Evolutionary conservation across 1,140 invertebrate genomes (phyloP).

Genomic region (Drosophila orosa): DNA sequence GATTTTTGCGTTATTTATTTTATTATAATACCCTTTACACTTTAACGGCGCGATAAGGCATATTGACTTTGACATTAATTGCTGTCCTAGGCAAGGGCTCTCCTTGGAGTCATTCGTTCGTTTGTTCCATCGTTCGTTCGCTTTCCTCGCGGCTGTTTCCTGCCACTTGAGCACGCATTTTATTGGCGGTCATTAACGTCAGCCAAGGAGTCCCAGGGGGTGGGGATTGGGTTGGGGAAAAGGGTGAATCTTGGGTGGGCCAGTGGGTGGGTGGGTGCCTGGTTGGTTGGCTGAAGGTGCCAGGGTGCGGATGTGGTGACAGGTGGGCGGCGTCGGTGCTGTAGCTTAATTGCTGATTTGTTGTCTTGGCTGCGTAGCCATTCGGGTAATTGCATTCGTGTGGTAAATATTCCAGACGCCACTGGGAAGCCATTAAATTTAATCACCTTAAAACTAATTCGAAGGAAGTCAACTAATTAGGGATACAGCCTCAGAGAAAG

Average conservation of each 20-base stretch:
- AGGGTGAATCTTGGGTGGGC: slow-evolving; percentile 7
- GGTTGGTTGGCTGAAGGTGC: background rate
- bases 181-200: slow-evolving; percentile 82
- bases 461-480: slow-evolving; percentile 36
- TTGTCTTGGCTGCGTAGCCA: slow-evolving; percentile 51
- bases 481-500: background rate
- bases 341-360: slow-evolving; percentile 63
- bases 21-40: slow-evolving; percentile 81
- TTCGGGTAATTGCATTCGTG: slow-evolving; percentile 60
- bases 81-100: slow-evolving; percentile 32
- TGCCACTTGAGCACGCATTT: slow-evolving; percentile 79
- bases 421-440: slow-evolving; percentile 52
- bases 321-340: slow-evolving; percentile 36
- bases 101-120: slow-evolving; percentile 21
- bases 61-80: slow-evolving; percentile 82
- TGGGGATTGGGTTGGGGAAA: background rate
- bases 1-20: slow-evolving; percentile 82
- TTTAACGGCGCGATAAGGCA: slow-evolving; percentile 80
- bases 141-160: slow-evolving; percentile 47
- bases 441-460: slow-evolving; percentile 63
- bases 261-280: background rate
- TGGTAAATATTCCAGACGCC: slow-evolving; percentile 58
- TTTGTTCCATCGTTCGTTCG: background rate
- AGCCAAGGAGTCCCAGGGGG: slow-evolving; percentile 40
- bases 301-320: slow-evolving; percentile 35